A percentile compares a stretch with the other conserved stretches of the same genome.
Conservation (phyloP, 2,888 invertebrate genomes). For the Aplocera efformata region DNA sequence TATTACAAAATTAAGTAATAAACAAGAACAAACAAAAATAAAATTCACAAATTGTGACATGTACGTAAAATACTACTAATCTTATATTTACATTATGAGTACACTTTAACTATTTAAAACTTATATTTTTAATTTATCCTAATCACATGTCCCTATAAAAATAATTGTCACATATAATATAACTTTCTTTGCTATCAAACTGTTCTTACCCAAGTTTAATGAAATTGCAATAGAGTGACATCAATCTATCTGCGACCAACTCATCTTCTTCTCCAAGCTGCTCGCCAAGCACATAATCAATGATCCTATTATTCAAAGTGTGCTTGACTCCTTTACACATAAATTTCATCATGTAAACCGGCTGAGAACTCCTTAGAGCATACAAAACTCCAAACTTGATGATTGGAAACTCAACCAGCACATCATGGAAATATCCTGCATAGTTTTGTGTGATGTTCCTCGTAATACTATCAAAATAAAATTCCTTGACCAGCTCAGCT, state of each 20-base stretch:
- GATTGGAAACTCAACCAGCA: conserved; percentile 55
- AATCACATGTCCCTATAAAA: too few relatives aligned
- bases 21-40: too few relatives aligned
- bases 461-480: conserved; percentile 48
- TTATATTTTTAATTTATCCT: too few relatives aligned
- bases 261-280: conserved; percentile 30
- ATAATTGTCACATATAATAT: neutral
- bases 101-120: too few relatives aligned
- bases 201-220: conserved; percentile 55
- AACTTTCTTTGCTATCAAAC: too few relatives aligned
- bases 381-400: conserved; percentile 52
- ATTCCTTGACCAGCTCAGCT: conserved; percentile 51
- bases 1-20: too few relatives aligned
- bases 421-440: conserved; percentile 54
- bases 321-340: conserved; percentile 10
- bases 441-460: conserved; percentile 38
- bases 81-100: too few relatives aligned
- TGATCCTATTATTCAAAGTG: conserved; percentile 22
- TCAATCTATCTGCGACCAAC: conserved; percentile 37
- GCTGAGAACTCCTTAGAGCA: conserved; percentile 39
- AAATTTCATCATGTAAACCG: conserved; percentile 58
- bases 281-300: conserved; percentile 43
- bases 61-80: too few relatives aligned
- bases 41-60: too few relatives aligned
- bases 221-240: conserved; percentile 54